Evolutionary conservation across 2,113 vertebrate species (phyloP).

Genomic region (Panthera tigris): DNA sequence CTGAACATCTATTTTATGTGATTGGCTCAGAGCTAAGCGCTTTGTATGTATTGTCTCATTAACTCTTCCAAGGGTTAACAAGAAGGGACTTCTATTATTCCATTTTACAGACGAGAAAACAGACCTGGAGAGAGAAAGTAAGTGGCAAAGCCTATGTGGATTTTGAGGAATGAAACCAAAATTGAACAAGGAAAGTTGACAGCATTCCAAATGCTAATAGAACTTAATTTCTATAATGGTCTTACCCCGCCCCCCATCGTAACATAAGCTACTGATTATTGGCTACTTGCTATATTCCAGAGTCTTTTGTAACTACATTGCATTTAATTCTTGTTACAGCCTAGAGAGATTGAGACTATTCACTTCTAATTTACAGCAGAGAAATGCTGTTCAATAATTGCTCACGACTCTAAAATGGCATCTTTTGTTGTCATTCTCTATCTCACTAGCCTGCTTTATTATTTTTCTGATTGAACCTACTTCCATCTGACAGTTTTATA

Average conservation of each 20-base stretch:
- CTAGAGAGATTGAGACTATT: neutral
- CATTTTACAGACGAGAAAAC: neutral
- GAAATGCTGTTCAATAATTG: neutral
- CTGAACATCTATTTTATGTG: neutral
- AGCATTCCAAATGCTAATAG: neutral
- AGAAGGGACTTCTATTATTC: neutral
- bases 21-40: neutral
- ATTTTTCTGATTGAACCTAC: constrained; percentile 23
- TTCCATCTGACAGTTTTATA: neutral
- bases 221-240: neutral
- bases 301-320: neutral
- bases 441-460: neutral
- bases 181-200: neutral
- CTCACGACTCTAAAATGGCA: neutral
- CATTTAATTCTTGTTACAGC: neutral
- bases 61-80: neutral
- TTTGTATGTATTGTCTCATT: neutral
- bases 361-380: neutral
- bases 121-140: neutral
- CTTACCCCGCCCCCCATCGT: neutral
- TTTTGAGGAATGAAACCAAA: neutral
- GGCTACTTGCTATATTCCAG: neutral
- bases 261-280: neutral
- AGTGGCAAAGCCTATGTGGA: neutral
- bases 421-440: neutral